Conservation (phyloP, 2,888 invertebrate species). For the Synergus itoensis region DNA sequence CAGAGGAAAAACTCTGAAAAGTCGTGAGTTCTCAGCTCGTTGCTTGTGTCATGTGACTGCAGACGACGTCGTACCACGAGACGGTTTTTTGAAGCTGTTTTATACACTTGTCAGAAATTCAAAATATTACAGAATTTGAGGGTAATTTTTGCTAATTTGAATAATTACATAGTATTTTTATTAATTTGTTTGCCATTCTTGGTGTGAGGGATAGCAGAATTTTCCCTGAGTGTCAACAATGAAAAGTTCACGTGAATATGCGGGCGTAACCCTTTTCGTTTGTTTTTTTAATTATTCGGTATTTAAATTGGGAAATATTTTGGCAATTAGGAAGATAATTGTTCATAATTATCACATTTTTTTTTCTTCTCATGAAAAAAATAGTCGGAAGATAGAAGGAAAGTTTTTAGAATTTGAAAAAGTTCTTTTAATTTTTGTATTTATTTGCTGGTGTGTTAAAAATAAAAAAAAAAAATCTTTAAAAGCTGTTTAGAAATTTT, state of each 20-base stretch:
- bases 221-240: neutral
- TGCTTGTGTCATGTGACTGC: slow-evolving; percentile 72
- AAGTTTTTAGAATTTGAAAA: neutral
- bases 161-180: neutral
- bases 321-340: neutral
- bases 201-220: neutral
- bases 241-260: slow-evolving; percentile 10
- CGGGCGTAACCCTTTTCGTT: neutral
- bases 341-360: neutral
- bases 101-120: slow-evolving; percentile 39
- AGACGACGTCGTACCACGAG: slow-evolving; percentile 58
- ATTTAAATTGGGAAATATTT: neutral
- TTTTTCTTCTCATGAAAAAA: neutral
- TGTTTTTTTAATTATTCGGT: neutral
- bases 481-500: neutral
- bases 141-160: neutral
- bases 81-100: slow-evolving; percentile 34
- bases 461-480: neutral
- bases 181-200: neutral
- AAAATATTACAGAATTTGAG: neutral
- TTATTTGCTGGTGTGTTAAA: neutral
- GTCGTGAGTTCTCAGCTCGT: slow-evolving; percentile 14
- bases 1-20: neutral
- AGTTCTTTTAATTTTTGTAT: neutral
- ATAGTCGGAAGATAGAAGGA: neutral